Conservation (phyloP, 2,113 vertebrate genomes). For the Canis aureus region DNA sequence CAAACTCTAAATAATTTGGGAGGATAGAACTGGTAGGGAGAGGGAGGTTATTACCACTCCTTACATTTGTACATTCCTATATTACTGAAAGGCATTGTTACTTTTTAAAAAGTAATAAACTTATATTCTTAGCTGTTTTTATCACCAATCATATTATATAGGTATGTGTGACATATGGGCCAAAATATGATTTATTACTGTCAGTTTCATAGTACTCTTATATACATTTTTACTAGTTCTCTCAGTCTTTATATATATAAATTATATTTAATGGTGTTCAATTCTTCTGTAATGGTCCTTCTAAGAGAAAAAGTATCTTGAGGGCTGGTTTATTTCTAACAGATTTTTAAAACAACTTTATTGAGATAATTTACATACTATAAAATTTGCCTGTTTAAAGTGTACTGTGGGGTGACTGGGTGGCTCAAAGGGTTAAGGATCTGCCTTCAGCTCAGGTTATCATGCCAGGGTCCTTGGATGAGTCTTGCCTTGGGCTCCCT, state of each 20-base stretch:
- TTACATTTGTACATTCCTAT: background rate
- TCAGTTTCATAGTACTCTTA: background rate
- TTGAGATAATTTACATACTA: background rate
- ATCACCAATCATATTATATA: background rate
- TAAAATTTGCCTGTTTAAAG: background rate
- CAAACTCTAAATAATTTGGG: constrained; percentile 9
- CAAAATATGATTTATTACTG: background rate
- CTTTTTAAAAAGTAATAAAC: background rate
- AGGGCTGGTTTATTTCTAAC: background rate
- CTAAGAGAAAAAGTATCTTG: background rate
- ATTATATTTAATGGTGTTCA: constrained; percentile 26
- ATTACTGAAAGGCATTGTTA: background rate
- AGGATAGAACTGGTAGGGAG: background rate
- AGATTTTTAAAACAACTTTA: constrained; percentile 28
- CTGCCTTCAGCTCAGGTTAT: no score
- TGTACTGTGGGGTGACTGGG: background rate
- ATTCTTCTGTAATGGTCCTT: background rate
- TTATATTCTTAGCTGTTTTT: constrained; percentile 17
- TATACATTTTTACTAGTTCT: constrained; percentile 18
- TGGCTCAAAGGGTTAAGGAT: no score
- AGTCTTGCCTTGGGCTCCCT: no score
- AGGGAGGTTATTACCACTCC: background rate
- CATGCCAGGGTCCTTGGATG: no score
- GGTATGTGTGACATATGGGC: background rate
- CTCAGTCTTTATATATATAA: background rate